Evolutionary conservation across 2,888 invertebrate species (phyloP), one percentile per base, ranked within the genome.

Genomic region (Dryocosmus kuriphilus): DNA sequence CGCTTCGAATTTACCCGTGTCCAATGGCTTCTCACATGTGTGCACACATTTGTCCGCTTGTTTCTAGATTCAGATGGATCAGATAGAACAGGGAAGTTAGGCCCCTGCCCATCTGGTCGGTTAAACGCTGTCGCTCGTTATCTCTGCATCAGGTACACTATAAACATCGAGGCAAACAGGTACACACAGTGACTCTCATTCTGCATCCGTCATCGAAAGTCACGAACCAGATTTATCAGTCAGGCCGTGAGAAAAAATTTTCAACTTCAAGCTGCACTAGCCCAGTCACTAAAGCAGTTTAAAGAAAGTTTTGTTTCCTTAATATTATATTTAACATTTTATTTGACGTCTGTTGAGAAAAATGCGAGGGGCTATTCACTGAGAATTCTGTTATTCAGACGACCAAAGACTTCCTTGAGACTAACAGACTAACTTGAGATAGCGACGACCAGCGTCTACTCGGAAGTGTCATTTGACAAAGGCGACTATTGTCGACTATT

Each of bases 41-140:
- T 71, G 51, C 30, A 71, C 51, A 24, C 30, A 71, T 71, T 71
- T 71, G 71, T 63, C 35, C 27, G 74, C 65, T 38, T 51, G 78
- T 78, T 82, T 77, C 77, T 67, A 57, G 81, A 83, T 82, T 83
- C 80, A 83, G 84, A 81, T 81, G 81, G 77, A 76, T 75, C 75
- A 79, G 78, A 79, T 78, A 77, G 82, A 82, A 83, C 75, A 62
- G 78, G 78, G 75, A 79, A 81, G 79, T 77, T 79, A 76, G 76
- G 76, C 78, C 80, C 77, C 74, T 77, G 80, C 60, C 76, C 76
- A 73, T 77, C 67, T 46, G 63, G 80, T 75, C 67, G 73, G 79
- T 74, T 65, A 74, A 65, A 74, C 75, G 79, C 63, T 79, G 80
- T 79, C 81, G 77, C 74, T 78, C 75, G 81, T 82, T 83, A 82